Base-by-base conservation (phyloP, 2,888 invertebrate species). In the Ethmia dodecea region DNA sequence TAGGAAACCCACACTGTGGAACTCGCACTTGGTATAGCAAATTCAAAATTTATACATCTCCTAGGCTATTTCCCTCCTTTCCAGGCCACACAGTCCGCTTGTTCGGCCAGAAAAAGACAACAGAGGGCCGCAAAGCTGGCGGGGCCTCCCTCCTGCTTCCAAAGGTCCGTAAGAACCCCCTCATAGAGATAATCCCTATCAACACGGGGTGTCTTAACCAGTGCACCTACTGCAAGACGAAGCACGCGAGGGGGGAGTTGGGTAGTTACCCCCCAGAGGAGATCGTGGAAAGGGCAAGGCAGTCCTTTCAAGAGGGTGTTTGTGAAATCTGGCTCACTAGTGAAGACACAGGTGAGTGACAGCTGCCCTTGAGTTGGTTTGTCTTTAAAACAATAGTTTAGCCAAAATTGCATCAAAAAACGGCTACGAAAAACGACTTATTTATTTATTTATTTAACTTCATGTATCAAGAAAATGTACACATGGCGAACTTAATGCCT, bases 191-290 rank as follows among this genome's bases (percentile, higher is more conserved):
- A 36, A 97, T 98, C 39, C 92, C 98, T 0, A 96, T 98, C 29
- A 98, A 96, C 70, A 96, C 97, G 0, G 98, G 98, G 0, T 99
- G 99, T 57, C 83, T 99, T 2, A 99, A 99, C 81, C 97, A 98
- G 60, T 99, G 99, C 71, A 98, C 99, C 0, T 99, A 99, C 64
- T 99, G 99, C 67, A 99, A 99, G 78, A 99, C 98, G 0, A 98
- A 98, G 65, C 97, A 98, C 71, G 99, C 99, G 0, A 79, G 99
- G 31, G 99, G 99, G 0, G 96, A 98, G 64, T 76, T 99, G n/a
- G 97, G 95, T 0, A 98, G 97, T 64, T 98, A 98, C 69, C 90
- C 92, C 0, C 93, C 95, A 0, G 93, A 94, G 30, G 95, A 98
- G 70, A 97, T 99, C 28, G 91, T 98, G 0, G 91, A 91, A 37